Evolutionary conservation across 2,888 invertebrate genomes (phyloP), one percentile per base, ranked within the genome.

Genomic region (Sericinus montela): DNA sequence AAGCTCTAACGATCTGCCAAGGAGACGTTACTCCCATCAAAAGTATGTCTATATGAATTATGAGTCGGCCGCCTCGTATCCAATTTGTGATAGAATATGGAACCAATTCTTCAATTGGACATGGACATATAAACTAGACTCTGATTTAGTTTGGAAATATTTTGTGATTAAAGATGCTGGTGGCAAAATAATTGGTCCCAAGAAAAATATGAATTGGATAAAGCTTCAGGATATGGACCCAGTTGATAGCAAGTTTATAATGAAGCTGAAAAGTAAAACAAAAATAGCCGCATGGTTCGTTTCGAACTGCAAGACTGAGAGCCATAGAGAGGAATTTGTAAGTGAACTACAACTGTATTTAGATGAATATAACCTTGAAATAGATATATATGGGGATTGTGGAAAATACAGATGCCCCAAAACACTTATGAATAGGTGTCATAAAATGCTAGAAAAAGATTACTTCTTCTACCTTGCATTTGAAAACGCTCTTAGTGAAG

Each of bases 401-500:
- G 82, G 83, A 0, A 56, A 55, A 13, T 54, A 62, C 3, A 51
- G 62, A 13, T 84, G 84, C 53, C 72, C 79, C 0, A 65, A 60
- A 53, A 42, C 62, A 28, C 60, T 63, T 11, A 72, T 72, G 69
- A 49, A 55, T n/a, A 54, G 53, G 11, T 85, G 83, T 53, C 60
- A 75, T 0, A 50, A 62, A 2, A 60, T 65, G 40, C 51, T 83
- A 3, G 59, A 75, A 47, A 65, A 55, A n/a, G 55, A 68, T 15
- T 84, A 83, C 45, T 79, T 67, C 54, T 84, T 85, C 57, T 85
- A 80, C 59, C 69, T 84, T 7, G 76, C 82, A 1, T 81, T 83
- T 43, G 85, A 85, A 54, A 83, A 80, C 53, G 63, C 80, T 9
- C 42, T 82, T 0, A 72, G 72, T 42, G 80, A 76, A n/a, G 84